A percentile compares a stretch with the other conserved stretches of the same genome.
Conservation (phyloP, 2,797 vertebrate genomes). For the Pampus argenteus region DNA sequence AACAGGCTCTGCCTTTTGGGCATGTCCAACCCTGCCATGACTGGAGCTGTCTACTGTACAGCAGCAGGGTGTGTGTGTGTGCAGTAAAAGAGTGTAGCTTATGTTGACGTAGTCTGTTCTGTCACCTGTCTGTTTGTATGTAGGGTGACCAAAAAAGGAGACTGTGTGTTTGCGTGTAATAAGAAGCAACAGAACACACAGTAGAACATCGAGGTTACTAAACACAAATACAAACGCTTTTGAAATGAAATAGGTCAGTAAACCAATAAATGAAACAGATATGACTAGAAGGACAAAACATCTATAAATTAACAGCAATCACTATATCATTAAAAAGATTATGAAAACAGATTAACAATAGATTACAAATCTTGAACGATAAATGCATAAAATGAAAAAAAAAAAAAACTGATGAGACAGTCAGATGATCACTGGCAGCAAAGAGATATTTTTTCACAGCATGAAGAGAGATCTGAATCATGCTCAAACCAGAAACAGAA, state of each 20-base stretch:
- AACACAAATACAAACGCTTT: not conserved
- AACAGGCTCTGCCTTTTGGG: conserved; percentile 81
- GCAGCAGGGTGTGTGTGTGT: conserved; percentile 46
- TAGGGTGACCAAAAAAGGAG: conserved; percentile 40
- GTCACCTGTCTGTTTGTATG: conserved; percentile 69
- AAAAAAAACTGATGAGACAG: not conserved
- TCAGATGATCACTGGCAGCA: not conserved
- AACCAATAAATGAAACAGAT: not conserved
- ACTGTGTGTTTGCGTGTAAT: conserved; percentile 9
- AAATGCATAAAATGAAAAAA: not conserved
- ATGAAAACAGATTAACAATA: no score
- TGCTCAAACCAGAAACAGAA: no score
- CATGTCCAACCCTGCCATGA: conserved; percentile 70
- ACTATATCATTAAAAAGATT: no score
- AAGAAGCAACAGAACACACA: not conserved
- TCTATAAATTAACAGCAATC: no score
- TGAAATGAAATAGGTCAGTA: no score
- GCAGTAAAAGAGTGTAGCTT: conserved; percentile 30
- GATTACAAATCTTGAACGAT: no score
- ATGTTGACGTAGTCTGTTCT: conserved; percentile 66
- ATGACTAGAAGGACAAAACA: not conserved
- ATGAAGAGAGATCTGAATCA: no score
- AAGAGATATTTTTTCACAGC: no score
- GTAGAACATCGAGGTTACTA: not conserved
- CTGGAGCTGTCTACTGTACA: conserved; percentile 60